Base-by-base conservation (phyloP, 2,888 invertebrate species). In the Bugula neritina region DNA sequence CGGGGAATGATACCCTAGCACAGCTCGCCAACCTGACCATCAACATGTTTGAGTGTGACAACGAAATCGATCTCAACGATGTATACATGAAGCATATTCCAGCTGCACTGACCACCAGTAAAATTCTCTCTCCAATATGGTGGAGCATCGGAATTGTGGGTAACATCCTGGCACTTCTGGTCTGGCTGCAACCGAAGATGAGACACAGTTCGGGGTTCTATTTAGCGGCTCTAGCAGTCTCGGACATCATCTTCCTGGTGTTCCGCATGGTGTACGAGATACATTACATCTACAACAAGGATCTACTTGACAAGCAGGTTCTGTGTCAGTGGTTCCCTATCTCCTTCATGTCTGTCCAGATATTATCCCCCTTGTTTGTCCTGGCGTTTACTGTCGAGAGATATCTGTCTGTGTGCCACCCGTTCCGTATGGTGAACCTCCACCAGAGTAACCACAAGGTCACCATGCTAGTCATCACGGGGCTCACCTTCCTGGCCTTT, bases 121-220 rank as follows among this genome's bases (percentile, higher is more conserved):
- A 76, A 71, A 80, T 78, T 72, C 74, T 82, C 23, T 79, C 81
- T 1, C 81, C 81, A 1, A 74, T 81, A 54, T 81, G 81, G 71
- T 83, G 80, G 75, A 75, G 77, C 35, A 73, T 84, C 25, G 84
- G 84, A n/a, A 80, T 84, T 72, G 81, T 83, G 0, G 82, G 83
- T 70, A 83, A 84, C 74, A 77, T 82, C 69, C 72, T 84, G n/a
- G 79, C 82, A 2, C 79, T 83, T 72, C 72, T 80, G 54, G 79
- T 84, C 58, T 84, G 84, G 84, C 78, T 83, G 35, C 79, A 79
- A 69, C 79, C 78, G 71, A 77, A 79, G 71, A 83, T 84, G 83
- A 78, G 82, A 17, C 82, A 82, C 71, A 82, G 83, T 1, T 84
- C 84, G 17, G 83, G 84, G 34, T 80, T 79, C 71, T 84, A 84